A percentile compares a stretch with the other conserved stretches of the same genome.
These are phyloP conservation scores for Papilio machaon DNA, from an alignment of 1,140 invertebrate species.

Conservation along the genomic window DNA sequence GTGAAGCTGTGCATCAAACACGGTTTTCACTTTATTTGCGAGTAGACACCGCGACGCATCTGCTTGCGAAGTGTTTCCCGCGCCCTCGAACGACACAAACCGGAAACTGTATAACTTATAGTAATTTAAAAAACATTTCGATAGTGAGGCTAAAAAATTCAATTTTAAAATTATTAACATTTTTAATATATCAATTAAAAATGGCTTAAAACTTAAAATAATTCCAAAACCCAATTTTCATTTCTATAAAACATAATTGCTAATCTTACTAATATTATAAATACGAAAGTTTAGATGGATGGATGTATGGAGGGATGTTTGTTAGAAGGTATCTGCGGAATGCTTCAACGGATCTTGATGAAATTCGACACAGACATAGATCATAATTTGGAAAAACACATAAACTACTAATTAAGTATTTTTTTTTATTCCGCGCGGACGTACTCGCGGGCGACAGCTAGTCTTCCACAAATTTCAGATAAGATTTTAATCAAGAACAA, in stretches of 20 bases:
- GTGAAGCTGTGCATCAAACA: neutral
- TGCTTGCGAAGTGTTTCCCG: neutral
- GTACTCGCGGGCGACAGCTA: neutral
- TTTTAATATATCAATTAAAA: neutral
- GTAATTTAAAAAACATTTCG: neutral
- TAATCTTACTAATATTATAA: too few relatives aligned
- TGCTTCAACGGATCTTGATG: too few relatives aligned
- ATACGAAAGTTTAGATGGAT: too few relatives aligned
- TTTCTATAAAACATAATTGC: too few relatives aligned
- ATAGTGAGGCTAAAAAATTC: too few relatives aligned
- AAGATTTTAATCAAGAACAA: slow-evolving; percentile 33
- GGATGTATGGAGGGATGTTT: too few relatives aligned
- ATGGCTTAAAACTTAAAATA: neutral
- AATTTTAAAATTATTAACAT: neutral
- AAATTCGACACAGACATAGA: too few relatives aligned
- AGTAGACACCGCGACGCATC: slow-evolving; percentile 5
- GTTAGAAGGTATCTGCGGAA: too few relatives aligned
- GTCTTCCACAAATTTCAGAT: neutral
- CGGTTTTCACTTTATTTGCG: neutral
- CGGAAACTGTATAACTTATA: neutral
- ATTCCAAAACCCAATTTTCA: too few relatives aligned
- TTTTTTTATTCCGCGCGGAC: too few relatives aligned
- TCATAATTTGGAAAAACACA: too few relatives aligned
- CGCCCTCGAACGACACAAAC: neutral
- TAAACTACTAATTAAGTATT: too few relatives aligned